phyloP scores from a whole-genome alignment of 2,113 vertebrate genomes.

The Mugil cephalus region DNA sequence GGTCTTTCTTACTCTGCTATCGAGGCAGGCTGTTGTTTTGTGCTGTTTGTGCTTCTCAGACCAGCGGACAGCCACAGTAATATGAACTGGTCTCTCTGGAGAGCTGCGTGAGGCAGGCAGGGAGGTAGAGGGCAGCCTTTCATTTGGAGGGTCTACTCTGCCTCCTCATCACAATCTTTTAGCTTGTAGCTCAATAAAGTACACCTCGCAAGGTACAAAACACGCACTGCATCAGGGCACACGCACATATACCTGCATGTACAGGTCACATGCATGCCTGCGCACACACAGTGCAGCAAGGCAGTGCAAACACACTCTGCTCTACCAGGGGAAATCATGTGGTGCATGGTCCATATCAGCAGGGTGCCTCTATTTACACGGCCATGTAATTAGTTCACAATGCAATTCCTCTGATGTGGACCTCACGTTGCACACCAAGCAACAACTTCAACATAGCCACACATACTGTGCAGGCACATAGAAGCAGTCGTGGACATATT shows the following conservation, averaged over 20 bases:
- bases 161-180: constrained; percentile 54
- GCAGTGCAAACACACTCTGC: constrained; percentile 70
- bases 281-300: constrained; percentile 40
- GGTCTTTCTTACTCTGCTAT: constrained; percentile 25
- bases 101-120: constrained; percentile 45
- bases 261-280: constrained; percentile 54
- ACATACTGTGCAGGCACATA: not conserved
- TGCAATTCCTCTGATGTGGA: constrained; percentile 73
- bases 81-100: constrained; percentile 57
- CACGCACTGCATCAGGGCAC: constrained; percentile 24
- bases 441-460: not conserved
- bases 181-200: constrained; percentile 67
- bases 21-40: constrained; percentile 57
- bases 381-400: constrained; percentile 78
- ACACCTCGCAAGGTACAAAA: constrained; percentile 50
- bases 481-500: not conserved
- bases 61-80: constrained; percentile 64
- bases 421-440: constrained; percentile 44
- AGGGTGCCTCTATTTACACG: constrained; percentile 78
- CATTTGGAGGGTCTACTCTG: constrained; percentile 56
- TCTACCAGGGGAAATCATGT: constrained; percentile 83
- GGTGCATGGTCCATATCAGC: constrained; percentile 73
- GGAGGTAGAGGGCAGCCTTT: constrained; percentile 66
- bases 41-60: constrained; percentile 63
- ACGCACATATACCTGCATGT: constrained; percentile 24